Evolutionary conservation across 2,888 invertebrate genomes (phyloP).

Genomic region (Pammene aurita): DNA sequence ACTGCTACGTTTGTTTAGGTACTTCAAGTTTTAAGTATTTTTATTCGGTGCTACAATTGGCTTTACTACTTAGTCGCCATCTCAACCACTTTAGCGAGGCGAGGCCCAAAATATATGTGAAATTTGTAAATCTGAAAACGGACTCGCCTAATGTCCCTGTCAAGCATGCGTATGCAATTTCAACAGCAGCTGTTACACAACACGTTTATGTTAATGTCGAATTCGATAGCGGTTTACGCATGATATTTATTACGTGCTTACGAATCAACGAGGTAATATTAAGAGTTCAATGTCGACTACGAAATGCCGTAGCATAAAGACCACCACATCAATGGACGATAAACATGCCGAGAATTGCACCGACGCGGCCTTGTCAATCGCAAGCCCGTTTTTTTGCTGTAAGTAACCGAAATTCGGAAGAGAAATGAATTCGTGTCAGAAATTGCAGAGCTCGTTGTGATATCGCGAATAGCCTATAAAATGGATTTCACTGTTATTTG

Average conservation of each 20-base stretch:
- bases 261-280: not conserved
- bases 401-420: slow-evolving; percentile 14
- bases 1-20: too few species aligned
- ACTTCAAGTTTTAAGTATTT: too few species aligned
- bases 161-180: not conserved
- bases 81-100: too few species aligned
- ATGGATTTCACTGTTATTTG: slow-evolving; percentile 9
- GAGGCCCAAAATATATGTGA: too few species aligned
- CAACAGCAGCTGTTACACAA: slow-evolving; percentile 11
- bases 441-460: slow-evolving; percentile 28
- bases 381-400: slow-evolving; percentile 4
- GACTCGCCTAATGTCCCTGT: too few species aligned
- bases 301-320: slow-evolving; percentile 15
- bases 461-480: slow-evolving; percentile 10
- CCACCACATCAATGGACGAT: slow-evolving; percentile 4
- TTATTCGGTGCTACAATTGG: too few species aligned
- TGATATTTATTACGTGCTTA: slow-evolving; percentile 23
- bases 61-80: too few species aligned
- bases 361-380: slow-evolving; percentile 31
- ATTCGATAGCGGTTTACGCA: not conserved
- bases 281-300: slow-evolving; percentile 30
- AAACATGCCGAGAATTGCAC: slow-evolving; percentile 18
- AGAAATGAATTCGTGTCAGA: slow-evolving; percentile 22
- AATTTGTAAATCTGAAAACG: too few species aligned
- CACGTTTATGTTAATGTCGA: slow-evolving; percentile 14